Evolutionary conservation across 2,113 vertebrate genomes (phyloP).

Genomic region (Ailuropoda melanoleuca): DNA sequence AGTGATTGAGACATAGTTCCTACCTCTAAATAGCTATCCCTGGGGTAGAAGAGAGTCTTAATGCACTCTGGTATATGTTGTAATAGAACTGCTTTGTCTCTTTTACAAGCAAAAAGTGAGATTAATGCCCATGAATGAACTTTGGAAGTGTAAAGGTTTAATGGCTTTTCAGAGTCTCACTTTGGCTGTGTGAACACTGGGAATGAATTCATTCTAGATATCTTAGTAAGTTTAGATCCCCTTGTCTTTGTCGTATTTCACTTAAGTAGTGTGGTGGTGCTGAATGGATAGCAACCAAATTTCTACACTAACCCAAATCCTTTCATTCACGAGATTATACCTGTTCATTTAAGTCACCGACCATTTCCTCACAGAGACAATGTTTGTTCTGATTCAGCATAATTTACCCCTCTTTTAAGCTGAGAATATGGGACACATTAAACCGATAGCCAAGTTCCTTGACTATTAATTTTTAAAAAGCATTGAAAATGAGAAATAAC

Average conservation of each 20-base stretch:
- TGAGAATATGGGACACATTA: neutral
- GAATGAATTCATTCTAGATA: neutral
- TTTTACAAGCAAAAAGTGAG: neutral
- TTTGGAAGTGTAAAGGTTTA: neutral
- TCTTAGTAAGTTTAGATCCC: neutral
- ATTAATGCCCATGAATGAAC: fast-evolving
- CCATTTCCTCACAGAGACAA: neutral
- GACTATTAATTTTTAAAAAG: neutral
- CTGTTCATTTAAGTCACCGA: neutral
- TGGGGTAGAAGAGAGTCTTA: neutral
- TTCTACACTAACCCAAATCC: neutral
- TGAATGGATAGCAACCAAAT: conserved; percentile 81
- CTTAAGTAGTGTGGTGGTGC: conserved; percentile 66
- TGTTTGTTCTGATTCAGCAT: neutral
- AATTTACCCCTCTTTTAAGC: neutral
- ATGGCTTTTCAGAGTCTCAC: neutral
- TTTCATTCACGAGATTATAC: neutral
- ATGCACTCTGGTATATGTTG: fast-evolving
- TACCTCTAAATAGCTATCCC: neutral
- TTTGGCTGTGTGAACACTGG: neutral
- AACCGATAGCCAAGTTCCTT: neutral
- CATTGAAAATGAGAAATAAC: neutral
- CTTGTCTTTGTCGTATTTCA: neutral
- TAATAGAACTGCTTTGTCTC: neutral
- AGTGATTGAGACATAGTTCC: neutral